Evolutionary conservation across 2,888 invertebrate species (phyloP).

Genomic region (Pollenia griseotomentosa): DNA sequence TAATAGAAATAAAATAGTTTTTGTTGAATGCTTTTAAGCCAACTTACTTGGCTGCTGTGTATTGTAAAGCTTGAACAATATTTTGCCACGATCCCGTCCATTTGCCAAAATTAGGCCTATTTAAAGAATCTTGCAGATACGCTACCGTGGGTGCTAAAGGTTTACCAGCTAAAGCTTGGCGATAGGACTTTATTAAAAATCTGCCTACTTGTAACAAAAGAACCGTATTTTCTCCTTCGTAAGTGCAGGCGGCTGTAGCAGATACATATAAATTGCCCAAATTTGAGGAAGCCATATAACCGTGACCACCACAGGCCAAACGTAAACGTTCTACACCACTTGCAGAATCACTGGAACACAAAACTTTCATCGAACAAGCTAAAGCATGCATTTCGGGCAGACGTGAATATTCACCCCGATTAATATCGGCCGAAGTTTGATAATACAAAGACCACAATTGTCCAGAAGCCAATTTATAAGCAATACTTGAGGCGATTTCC

Average conservation of each 20-base stretch:
- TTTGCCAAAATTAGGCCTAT: constrained; percentile 74
- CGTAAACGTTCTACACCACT: constrained; percentile 92
- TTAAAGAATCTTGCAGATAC: constrained; percentile 85
- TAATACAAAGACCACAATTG: constrained; percentile 86
- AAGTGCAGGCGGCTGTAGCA: constrained; percentile 94
- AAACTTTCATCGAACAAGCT: constrained; percentile 95
- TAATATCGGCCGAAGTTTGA: constrained; percentile 90
- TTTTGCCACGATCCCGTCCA: constrained; percentile 81
- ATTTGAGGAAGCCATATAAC: constrained; percentile 94
- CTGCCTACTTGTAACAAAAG: constrained; percentile 94
- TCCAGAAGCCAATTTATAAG: constrained; percentile 86
- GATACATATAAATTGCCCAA: constrained; percentile 92
- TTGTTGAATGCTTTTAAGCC: not conserved
- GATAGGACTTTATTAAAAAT: constrained; percentile 92
- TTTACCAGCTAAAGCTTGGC: constrained; percentile 86
- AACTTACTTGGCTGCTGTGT: constrained; percentile 84
- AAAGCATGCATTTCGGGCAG: constrained; percentile 94
- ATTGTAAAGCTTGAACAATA: constrained; percentile 84
- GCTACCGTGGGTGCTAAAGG: constrained; percentile 88
- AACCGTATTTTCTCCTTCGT: constrained; percentile 98
- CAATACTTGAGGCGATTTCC: constrained; percentile 91
- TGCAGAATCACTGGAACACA: constrained; percentile 89
- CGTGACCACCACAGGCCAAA: constrained; percentile 97
- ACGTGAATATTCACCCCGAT: constrained; percentile 90
- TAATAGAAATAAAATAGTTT: not conserved